Conservation (phyloP, 2,888 invertebrate species). For the Ophioninae sp. region DNA sequence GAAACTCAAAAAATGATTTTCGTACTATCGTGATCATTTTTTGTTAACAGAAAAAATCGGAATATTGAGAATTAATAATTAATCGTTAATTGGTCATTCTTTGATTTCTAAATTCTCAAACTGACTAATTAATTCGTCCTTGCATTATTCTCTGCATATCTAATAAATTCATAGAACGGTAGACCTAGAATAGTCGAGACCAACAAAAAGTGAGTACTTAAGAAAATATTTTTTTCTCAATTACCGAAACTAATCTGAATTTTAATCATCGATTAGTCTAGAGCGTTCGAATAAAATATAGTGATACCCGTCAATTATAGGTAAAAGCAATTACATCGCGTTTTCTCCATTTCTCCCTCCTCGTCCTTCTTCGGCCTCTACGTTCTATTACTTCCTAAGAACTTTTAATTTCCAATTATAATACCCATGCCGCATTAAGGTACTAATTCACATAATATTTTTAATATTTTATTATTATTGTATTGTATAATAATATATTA, state of each 20-base stretch:
- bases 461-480: too few relatives aligned
- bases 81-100: too few relatives aligned
- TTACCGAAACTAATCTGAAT: conserved; percentile 10
- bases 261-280: conserved; percentile 3
- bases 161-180: too few relatives aligned
- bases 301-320: neutral
- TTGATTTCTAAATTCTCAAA: too few relatives aligned
- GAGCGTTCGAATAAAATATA: conserved; percentile 1
- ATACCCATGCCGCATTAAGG: neutral
- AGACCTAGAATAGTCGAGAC: neutral
- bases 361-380: neutral
- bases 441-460: too few relatives aligned
- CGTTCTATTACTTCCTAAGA: neutral
- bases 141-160: too few relatives aligned
- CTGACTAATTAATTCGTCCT: too few relatives aligned
- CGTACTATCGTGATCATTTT: too few relatives aligned
- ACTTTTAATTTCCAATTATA: conserved; percentile 40
- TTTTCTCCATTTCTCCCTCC: neutral
- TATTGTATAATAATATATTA: too few relatives aligned
- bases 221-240: neutral
- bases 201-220: neutral
- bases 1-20: too few relatives aligned
- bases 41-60: too few relatives aligned
- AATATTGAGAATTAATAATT: too few relatives aligned
- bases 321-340: conserved; percentile 18